phyloP scores from a whole-genome alignment of 2,797 vertebrate genomes.

The Clarias platycephalus region DNA sequence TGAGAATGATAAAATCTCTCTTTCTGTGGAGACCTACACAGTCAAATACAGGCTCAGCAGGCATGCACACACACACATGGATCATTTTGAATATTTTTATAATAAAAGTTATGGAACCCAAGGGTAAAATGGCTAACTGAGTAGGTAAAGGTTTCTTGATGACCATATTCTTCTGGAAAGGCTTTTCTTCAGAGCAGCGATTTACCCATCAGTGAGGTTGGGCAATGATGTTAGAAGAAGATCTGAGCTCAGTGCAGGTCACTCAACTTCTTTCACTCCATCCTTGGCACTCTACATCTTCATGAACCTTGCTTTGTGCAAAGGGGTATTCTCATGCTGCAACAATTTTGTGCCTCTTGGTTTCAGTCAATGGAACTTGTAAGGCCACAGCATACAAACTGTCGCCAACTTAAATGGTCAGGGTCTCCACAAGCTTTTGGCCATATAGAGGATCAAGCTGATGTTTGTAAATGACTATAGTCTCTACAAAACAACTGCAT shows the following conservation, averaged over 20 bases:
- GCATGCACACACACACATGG: not conserved
- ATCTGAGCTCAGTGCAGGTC: not conserved
- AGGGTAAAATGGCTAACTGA: not conserved
- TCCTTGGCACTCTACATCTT: not conserved
- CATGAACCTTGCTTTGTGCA: not conserved
- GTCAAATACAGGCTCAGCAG: slow-evolving; percentile 16
- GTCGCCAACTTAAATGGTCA: not conserved
- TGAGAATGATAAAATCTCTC: slow-evolving; percentile 64
- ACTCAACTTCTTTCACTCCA: not conserved
- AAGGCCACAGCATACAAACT: not conserved
- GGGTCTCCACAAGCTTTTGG: not conserved
- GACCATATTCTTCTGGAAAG: not conserved
- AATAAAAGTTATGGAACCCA: too few relatives aligned
- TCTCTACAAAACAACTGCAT: not conserved
- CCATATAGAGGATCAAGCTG: not conserved
- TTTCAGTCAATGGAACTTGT: not conserved
- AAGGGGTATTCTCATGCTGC: not conserved
- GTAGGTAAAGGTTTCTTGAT: not conserved
- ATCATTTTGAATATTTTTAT: not conserved
- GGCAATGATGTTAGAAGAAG: not conserved
- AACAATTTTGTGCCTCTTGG: not conserved
- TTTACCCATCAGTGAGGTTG: not conserved
- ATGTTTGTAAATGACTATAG: not conserved
- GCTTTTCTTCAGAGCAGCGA: not conserved
- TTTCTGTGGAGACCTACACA: slow-evolving; percentile 30